Base-by-base conservation (phyloP, 1,140 invertebrate genomes). In the Venturia canescens region DNA sequence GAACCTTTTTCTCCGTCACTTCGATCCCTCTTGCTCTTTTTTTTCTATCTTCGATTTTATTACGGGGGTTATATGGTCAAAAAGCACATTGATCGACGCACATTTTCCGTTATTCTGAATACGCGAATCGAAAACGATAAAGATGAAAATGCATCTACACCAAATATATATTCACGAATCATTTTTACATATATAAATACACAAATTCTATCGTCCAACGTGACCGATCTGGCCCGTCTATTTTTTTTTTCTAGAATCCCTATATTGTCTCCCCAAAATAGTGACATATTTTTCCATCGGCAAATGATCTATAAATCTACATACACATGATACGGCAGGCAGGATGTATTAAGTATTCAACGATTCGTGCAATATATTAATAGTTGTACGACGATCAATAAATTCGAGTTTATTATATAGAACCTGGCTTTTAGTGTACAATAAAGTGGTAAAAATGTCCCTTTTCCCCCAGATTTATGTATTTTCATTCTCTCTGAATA, bases 41-140 rank as follows among this genome's bases (percentile, higher is more conserved):
- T 34, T 66, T 60, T 79, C 67, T 69, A 38, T 69, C 60, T 72
- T 21, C 26, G 21, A 26, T n/a, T 23, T 38, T 27, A 34, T 26
- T 26, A 18, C 48, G 4, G 18, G 18, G 57, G 48, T 53, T 74
- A 74, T 29, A 48, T 48, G 48, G 71, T 74, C 71, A 74, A 21
- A 48, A 26, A 11, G 38, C 53, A 57, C 15, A 3, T 7, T 74
- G 38, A 50, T 74, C 44, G 50, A 57, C 48, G 26, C 71, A 74
- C 48, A 57, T 74, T 74, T 74, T 74, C 71, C 71, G 71, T 74
- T 50, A 26, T 57, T 26, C 38, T 44, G 34, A 57, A 53, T 3
- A 74, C 26, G 21, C 13, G 15, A 53, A 57, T 16, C 23, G 23
- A 57, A n/a, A 74, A 74, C 71, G 71, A 74, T 74, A 27, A 74